Evolutionary conservation across 2,888 invertebrate species (phyloP).

Genomic region (Orthosia gracilis): DNA sequence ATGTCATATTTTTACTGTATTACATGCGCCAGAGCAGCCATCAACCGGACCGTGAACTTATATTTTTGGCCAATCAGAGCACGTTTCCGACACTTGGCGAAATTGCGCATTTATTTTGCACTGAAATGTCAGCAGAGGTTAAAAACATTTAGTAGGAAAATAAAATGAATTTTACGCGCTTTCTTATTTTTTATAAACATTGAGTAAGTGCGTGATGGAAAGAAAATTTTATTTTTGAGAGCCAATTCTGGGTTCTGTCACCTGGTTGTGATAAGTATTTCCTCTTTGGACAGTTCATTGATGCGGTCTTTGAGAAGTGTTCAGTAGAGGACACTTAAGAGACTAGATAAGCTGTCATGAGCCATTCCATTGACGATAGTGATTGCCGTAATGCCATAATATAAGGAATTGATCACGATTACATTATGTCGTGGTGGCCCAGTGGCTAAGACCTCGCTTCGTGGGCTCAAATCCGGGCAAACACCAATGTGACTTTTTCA

Average conservation of each 20-base stretch:
- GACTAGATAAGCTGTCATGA: no score
- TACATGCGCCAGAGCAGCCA: constrained; percentile 46
- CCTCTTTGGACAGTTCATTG: not conserved
- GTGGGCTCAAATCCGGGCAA: no score
- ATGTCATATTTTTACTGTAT: constrained; percentile 37
- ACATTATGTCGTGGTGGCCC: no score
- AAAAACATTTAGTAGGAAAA: constrained; percentile 25
- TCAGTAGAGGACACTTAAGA: no score
- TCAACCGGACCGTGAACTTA: constrained; percentile 66
- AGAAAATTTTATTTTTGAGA: not conserved
- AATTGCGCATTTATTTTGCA: constrained; percentile 43
- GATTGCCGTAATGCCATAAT: no score
- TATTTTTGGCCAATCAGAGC: constrained; percentile 44
- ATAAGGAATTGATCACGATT: no score
- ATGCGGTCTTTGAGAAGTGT: not conserved
- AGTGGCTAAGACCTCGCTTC: no score
- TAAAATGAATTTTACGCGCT: constrained; percentile 8
- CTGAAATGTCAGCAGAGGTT: constrained; percentile 3
- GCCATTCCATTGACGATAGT: no score
- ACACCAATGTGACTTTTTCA: no score
- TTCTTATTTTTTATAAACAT: not conserved
- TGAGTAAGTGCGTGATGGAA: not conserved
- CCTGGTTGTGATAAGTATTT: not conserved
- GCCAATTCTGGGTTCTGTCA: not conserved
- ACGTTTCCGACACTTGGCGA: constrained; percentile 34